Base-by-base conservation (phyloP, 2,113 vertebrate genomes). In the Osmerus eperlanus region DNA sequence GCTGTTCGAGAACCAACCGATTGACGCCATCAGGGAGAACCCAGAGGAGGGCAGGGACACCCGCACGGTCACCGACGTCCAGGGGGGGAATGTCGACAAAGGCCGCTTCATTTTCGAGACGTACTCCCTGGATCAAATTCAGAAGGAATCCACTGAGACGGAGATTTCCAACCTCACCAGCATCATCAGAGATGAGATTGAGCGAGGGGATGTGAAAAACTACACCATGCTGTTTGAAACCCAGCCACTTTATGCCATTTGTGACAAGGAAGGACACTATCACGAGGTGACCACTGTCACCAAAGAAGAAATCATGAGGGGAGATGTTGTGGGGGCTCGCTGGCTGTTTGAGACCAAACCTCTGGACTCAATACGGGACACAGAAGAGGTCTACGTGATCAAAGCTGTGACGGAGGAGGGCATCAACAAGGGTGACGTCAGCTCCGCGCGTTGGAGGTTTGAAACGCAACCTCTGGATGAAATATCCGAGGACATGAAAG, bases 271-370 rank as follows among this genome's bases (percentile, higher is more conserved):
- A 81, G 96, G 96, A 3, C 90, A 89, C 88, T 97, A 94, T 80
- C 95, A 97, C 67, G 95, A 97, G 89, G 95, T 97, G 1, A 97
- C 95, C 13, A 97, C 95, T 3, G 94, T 97, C 58, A 95, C 93
- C 54, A 97, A 96, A 73, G 95, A 97, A 79, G 95, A 97, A 71
- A 85, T 96, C n/a, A 86, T 94, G 80, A 91, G 93, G 56, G 95
- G 95, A 75, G 95, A 97, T 77, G 96, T 97, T 21, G 91, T 94
- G 61, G 95, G 95, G 60, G 95, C 95, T 36, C 92, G 95, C 15
- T 97, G 96, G 96, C 79, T 95, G 68, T 97, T 97, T 89, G 96
- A 97, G 88, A 97, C 96, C 29, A 97, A 95, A 75, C 95, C 95
- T 14, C 82, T 97, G 72, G 95, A 95, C 78, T 93, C 93, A 58